phyloP scores from a whole-genome alignment of 2,113 vertebrate genomes.

The Petaurus breviceps region DNA sequence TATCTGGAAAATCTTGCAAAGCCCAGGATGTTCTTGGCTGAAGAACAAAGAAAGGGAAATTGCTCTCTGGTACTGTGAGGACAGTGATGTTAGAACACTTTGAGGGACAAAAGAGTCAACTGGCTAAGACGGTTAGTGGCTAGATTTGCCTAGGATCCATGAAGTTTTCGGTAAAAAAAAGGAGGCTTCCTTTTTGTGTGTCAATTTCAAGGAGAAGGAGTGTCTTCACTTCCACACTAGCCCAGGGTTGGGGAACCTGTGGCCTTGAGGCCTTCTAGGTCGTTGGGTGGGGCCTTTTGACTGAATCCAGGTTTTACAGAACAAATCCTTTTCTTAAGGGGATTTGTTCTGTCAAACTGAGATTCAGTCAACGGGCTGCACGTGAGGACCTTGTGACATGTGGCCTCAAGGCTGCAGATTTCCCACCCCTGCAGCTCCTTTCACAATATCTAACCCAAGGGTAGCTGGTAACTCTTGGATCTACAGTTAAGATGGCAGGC shows the following conservation, averaged over 20 bases:
- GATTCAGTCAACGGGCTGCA: no score
- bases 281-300: no score
- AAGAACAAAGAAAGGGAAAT: background rate
- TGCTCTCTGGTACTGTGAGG: background rate
- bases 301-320: no score
- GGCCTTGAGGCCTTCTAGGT: no score
- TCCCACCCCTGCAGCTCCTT: background rate
- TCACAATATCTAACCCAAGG: background rate
- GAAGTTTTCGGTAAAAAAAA: no score
- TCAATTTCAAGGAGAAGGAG: background rate
- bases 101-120: background rate
- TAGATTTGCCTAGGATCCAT: background rate
- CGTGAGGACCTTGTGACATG: no score
- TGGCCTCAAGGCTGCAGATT: no score
- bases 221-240: background rate
- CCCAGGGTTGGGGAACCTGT: no score
- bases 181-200: no score
- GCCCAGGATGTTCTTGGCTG: background rate
- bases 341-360: no score
- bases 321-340: no score
- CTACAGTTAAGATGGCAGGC: background rate
- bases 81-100: background rate
- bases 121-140: background rate
- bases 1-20: background rate
- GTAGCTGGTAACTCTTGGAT: background rate